A percentile compares a stretch with the other conserved stretches of the same genome.
phyloP scores from a whole-genome alignment of 1,140 invertebrate genomes.

The Temnothorax curvispinosus region DNA sequence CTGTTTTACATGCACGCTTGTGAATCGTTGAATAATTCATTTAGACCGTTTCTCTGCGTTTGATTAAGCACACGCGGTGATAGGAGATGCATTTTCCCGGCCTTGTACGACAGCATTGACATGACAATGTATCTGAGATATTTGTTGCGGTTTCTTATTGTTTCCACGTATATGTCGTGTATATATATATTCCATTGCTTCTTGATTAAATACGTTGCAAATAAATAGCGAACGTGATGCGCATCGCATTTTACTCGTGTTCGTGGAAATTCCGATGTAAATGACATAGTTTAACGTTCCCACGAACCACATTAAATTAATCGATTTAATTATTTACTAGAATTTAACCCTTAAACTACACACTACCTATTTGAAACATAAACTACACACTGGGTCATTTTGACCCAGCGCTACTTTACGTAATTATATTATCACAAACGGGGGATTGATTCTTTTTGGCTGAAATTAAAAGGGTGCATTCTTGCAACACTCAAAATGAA shows the following conservation, averaged over 20 bases:
- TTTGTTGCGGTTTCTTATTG: conserved; percentile 27
- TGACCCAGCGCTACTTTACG: no score
- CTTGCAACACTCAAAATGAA: no score
- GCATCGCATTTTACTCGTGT: neutral
- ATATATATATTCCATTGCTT: neutral
- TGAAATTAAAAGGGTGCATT: no score
- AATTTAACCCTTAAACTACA: neutral
- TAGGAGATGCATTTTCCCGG: conserved; percentile 8
- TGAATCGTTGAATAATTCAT: conserved; percentile 13
- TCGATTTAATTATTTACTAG: neutral
- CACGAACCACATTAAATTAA: neutral
- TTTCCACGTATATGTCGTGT: neutral
- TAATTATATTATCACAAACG: no score
- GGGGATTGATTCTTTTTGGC: no score
- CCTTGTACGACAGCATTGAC: neutral
- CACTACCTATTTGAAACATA: no score
- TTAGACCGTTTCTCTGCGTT: neutral
- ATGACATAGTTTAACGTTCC: neutral
- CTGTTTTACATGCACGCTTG: neutral
- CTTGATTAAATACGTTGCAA: conserved; percentile 31
- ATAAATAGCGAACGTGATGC: conserved; percentile 7
- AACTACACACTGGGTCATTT: no score
- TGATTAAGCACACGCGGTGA: neutral
- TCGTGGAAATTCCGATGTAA: neutral
- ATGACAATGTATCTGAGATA: conserved; percentile 11